Conservation (phyloP, 2,797 vertebrate species). For the Ctenochaetus hawaiiensis region DNA sequence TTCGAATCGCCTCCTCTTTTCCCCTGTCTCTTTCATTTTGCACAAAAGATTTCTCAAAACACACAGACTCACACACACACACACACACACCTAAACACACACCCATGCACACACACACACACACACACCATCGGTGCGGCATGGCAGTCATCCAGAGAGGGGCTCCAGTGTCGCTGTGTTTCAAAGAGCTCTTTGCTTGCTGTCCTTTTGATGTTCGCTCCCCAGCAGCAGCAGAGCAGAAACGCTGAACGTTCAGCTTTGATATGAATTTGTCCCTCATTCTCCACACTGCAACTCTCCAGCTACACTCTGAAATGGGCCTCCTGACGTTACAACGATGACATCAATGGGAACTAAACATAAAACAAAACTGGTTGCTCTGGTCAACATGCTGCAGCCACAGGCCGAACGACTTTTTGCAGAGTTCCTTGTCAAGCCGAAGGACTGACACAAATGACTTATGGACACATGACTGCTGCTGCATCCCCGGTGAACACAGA, state of each 20-base stretch:
- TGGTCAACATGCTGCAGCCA: conserved; percentile 6
- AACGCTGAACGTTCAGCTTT: conserved; percentile 66
- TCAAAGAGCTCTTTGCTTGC: conserved; percentile 79
- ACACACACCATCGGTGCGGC: conserved; percentile 47
- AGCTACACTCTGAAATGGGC: background rate
- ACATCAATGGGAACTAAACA: background rate
- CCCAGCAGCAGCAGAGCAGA: conserved; percentile 69
- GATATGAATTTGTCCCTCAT: conserved; percentile 74
- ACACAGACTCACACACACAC: conserved; percentile 5
- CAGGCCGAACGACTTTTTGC: conserved; percentile 16
- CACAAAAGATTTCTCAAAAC: conserved; percentile 74
- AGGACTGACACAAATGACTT: background rate
- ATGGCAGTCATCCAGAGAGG: conserved; percentile 77
- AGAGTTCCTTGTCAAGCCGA: background rate
- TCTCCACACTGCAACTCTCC: conserved; percentile 49
- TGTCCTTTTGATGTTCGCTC: conserved; percentile 74
- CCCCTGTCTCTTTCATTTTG: conserved; percentile 57
- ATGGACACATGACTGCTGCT: background rate
- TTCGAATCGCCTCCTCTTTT: conserved; percentile 2
- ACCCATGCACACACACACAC: conserved; percentile 6
- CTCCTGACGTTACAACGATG: background rate
- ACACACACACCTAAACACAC: too few species aligned
- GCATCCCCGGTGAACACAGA: background rate
- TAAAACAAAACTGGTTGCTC: background rate
- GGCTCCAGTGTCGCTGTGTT: conserved; percentile 74